phyloP scores from a whole-genome alignment of 1,140 invertebrate species.

The Achatina immaculata region DNA sequence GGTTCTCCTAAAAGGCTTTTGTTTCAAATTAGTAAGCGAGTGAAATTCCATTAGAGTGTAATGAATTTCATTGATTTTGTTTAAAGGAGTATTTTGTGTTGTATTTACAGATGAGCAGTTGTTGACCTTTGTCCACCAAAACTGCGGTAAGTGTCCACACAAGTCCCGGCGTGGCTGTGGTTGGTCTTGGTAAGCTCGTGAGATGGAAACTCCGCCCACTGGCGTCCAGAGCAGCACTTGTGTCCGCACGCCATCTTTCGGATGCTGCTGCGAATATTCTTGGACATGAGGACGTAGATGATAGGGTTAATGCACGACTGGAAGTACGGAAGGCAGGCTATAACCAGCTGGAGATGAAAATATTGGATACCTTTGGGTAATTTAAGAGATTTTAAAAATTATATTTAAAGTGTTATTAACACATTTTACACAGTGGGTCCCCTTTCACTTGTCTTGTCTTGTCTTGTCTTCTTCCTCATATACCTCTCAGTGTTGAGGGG shows the following conservation, averaged over 20 bases:
- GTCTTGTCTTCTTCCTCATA: too few relatives aligned
- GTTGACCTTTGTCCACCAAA: conserved; percentile 9
- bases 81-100: too few relatives aligned
- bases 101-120: not conserved
- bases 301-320: conserved; percentile 74
- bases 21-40: too few relatives aligned
- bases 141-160: not conserved
- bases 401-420: too few relatives aligned
- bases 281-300: conserved; percentile 76
- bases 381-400: not conserved
- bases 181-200: conserved; percentile 33
- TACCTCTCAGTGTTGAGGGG: too few relatives aligned
- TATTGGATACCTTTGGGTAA: not conserved
- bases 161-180: conserved; percentile 3
- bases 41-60: too few relatives aligned
- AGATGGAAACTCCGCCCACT: conserved; percentile 16
- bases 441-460: too few relatives aligned
- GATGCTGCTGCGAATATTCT: conserved; percentile 68
- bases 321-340: conserved; percentile 65
- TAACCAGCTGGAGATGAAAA: conserved; percentile 55
- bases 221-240: not conserved
- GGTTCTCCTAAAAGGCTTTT: too few relatives aligned
- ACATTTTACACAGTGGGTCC: too few relatives aligned
- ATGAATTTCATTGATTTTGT: too few relatives aligned
- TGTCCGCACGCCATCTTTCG: not conserved